Percentiles rank a stretch among this genome's conserved stretches.
phyloP scores from a whole-genome alignment of 2,888 invertebrate genomes.

The Ophion ventricosus region DNA sequence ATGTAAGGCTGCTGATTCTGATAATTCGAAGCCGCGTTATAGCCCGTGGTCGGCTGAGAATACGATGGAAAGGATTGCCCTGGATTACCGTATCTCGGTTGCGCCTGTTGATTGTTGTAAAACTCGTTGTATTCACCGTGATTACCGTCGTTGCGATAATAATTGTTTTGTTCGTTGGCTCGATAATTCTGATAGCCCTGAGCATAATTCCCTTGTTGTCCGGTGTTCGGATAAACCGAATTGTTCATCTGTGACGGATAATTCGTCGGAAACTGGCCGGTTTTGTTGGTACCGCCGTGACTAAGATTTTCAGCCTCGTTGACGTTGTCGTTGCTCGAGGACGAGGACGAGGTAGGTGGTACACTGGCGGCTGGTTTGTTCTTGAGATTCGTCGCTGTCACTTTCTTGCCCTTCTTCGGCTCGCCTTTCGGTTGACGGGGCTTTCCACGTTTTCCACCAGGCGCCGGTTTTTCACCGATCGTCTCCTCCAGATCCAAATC shows the following conservation, averaged over 20 bases:
- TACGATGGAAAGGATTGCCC: constrained; percentile 74
- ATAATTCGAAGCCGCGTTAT: constrained; percentile 69
- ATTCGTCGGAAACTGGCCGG: constrained; percentile 72
- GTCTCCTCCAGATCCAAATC: constrained; percentile 93
- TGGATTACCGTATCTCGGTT: constrained; percentile 76
- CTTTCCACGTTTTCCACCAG: constrained; percentile 81
- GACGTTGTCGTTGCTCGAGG: constrained; percentile 70
- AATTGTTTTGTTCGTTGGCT: constrained; percentile 76
- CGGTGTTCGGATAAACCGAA: constrained; percentile 73
- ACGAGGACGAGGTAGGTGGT: constrained; percentile 82
- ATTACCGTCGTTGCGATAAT: constrained; percentile 77
- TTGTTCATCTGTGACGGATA: constrained; percentile 73
- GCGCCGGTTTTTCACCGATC: constrained; percentile 84
- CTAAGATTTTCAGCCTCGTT: constrained; percentile 69
- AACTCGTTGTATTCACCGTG: constrained; percentile 76
- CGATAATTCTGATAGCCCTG: constrained; percentile 77
- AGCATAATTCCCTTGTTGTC: constrained; percentile 70
- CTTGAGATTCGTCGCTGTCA: constrained; percentile 76
- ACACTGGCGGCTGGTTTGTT: constrained; percentile 85
- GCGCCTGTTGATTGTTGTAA: constrained; percentile 77
- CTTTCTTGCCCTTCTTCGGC: constrained; percentile 79
- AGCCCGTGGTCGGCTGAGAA: constrained; percentile 73
- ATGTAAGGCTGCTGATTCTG: constrained; percentile 67
- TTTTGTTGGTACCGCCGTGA: constrained; percentile 68
- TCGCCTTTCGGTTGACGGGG: constrained; percentile 82